Percentiles rank a stretch among this genome's conserved stretches.
Evolutionary conservation across 2,797 vertebrate species (phyloP).

Genomic region (Poeciliopsis presidionis): DNA sequence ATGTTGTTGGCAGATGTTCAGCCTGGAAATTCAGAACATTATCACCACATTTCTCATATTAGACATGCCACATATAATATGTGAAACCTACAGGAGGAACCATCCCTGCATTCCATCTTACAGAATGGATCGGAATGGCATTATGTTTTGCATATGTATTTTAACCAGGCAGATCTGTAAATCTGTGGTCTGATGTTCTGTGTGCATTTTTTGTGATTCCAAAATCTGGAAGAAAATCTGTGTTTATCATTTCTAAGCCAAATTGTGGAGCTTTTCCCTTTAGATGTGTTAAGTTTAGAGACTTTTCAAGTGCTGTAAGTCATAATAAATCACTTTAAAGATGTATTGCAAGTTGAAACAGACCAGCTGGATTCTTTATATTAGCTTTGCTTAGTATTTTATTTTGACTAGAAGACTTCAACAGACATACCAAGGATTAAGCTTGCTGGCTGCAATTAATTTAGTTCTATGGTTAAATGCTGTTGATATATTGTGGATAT

Average conservation of each 20-base stretch:
- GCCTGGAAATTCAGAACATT: conserved; percentile 40
- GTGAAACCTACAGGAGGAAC: conserved; percentile 42
- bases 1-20: conserved; percentile 25
- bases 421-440: conserved; percentile 54
- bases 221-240: conserved; percentile 28
- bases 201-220: conserved; percentile 46
- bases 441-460: conserved; percentile 51
- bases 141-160: conserved; percentile 44
- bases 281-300: conserved; percentile 56
- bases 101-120: conserved; percentile 46
- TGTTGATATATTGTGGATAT: conserved; percentile 35
- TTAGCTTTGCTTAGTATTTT: conserved; percentile 61
- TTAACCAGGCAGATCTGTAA: conserved; percentile 57
- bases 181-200: conserved; percentile 49
- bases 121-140: conserved; percentile 44
- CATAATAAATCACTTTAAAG: conserved; percentile 68
- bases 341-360: conserved; percentile 71
- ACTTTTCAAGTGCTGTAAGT: conserved; percentile 55
- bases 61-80: conserved; percentile 41
- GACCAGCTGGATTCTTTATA: conserved; percentile 60
- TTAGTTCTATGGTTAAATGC: conserved; percentile 50
- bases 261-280: conserved; percentile 24
- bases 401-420: conserved; percentile 65
- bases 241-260: conserved; percentile 38
- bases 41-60: conserved; percentile 47